These are phyloP conservation scores for Margaritifera margaritifera DNA, from an alignment of 2,888 invertebrate species.

Conservation along the genomic window DNA sequence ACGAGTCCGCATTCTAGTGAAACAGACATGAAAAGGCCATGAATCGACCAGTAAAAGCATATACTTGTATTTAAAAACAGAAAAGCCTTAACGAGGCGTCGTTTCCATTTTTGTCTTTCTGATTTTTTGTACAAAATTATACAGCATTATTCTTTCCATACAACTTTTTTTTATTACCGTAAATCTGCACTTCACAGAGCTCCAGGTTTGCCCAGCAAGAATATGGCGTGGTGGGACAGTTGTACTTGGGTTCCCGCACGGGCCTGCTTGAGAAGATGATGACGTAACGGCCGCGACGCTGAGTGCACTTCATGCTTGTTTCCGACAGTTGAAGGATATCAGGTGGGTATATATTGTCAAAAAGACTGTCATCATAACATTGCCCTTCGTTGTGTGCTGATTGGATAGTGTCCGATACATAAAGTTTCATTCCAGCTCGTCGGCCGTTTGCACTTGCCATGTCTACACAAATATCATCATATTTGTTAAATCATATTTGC, in stretches of 20 bases:
- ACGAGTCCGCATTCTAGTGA: too few relatives aligned
- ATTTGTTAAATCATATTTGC: too few relatives aligned
- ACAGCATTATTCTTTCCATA: background rate
- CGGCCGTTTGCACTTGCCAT: slow-evolving; percentile 8
- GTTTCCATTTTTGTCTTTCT: too few relatives aligned
- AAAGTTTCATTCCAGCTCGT: slow-evolving; percentile 41
- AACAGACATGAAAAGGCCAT: too few relatives aligned
- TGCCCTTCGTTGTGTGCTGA: slow-evolving; percentile 43
- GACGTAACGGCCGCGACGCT: slow-evolving; percentile 37
- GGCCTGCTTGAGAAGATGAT: slow-evolving; percentile 39
- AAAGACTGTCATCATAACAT: slow-evolving; percentile 44
- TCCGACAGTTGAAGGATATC: slow-evolving; percentile 38
- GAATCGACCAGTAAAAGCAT: too few relatives aligned
- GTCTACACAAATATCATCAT: too few relatives aligned
- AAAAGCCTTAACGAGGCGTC: too few relatives aligned
- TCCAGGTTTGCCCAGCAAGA: slow-evolving; percentile 54
- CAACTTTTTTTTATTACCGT: slow-evolving; percentile 24
- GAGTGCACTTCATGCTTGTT: slow-evolving; percentile 36
- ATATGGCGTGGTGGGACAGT: slow-evolving; percentile 39
- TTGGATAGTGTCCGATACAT: slow-evolving; percentile 36
- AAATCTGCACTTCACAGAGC: slow-evolving; percentile 46
- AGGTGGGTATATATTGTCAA: slow-evolving; percentile 41
- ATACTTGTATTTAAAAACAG: too few relatives aligned
- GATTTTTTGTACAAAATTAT: too few relatives aligned
- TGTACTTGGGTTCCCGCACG: slow-evolving; percentile 32